These are phyloP conservation scores for Carettochelys insculpta DNA, from an alignment of 2,113 vertebrate genomes.

Conservation along the genomic window DNA sequence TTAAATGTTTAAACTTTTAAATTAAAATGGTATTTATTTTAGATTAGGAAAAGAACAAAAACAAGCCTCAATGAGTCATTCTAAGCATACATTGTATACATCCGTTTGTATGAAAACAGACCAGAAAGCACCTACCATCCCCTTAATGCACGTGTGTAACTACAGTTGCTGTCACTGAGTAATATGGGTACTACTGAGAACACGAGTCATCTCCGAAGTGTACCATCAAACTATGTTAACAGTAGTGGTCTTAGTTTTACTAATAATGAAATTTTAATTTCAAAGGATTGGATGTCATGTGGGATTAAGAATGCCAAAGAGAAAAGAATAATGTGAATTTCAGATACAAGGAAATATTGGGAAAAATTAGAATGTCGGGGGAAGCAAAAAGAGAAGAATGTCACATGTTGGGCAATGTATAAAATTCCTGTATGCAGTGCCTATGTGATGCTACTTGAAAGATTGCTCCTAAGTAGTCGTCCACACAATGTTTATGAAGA, in stretches of 20 bases:
- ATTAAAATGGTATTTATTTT: background rate
- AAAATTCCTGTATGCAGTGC: background rate
- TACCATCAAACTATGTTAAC: background rate
- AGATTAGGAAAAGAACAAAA: background rate
- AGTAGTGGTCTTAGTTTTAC: background rate
- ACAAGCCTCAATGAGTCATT: constrained; percentile 43
- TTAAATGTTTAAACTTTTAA: background rate
- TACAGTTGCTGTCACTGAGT: background rate
- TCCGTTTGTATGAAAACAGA: background rate
- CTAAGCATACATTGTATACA: background rate
- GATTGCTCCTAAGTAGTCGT: constrained; percentile 47
- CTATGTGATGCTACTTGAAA: background rate
- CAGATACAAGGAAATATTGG: no score
- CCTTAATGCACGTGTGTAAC: constrained; percentile 1
- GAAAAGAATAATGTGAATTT: no score
- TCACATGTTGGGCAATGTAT: fast-evolving
- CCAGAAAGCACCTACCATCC: constrained; percentile 41
- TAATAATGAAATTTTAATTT: background rate
- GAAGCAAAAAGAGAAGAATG: background rate
- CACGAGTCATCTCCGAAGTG: background rate
- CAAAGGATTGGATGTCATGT: background rate
- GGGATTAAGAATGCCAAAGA: background rate
- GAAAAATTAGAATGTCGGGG: background rate
- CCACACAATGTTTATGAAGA: constrained; percentile 47
- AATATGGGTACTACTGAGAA: background rate